A percentile compares a stretch with the other conserved stretches of the same genome.
Evolutionary conservation across 2,113 vertebrate genomes (phyloP).

Genomic region (Zapornia atra): DNA sequence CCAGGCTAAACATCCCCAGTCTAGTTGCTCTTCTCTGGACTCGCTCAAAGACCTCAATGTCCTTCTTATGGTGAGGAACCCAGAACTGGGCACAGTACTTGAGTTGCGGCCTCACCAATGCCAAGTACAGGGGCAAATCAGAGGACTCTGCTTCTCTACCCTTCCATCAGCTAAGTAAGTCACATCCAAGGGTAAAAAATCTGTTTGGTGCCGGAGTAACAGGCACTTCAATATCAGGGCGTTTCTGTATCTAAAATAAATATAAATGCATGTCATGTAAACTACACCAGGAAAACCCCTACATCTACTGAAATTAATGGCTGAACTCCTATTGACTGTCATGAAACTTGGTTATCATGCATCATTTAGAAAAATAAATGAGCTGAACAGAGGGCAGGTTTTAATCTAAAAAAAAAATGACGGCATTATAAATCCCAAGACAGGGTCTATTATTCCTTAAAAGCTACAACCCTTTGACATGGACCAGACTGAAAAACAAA

Average conservation of each 20-base stretch:
- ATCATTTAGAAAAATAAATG: background rate
- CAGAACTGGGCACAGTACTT: no score
- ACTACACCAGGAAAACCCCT: background rate
- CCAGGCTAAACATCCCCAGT: no score
- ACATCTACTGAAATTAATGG: background rate
- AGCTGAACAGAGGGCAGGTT: background rate
- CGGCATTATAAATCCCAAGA: conserved; percentile 42
- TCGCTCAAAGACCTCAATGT: no score
- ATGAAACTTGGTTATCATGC: background rate
- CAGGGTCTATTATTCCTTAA: background rate
- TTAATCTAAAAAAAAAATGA: background rate
- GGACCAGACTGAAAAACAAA: background rate
- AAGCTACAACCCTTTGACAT: background rate
- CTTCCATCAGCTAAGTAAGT: background rate
- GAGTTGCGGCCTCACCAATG: no score
- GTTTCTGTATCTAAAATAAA: background rate
- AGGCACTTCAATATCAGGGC: background rate
- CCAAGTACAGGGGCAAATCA: background rate
- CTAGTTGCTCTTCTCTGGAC: no score
- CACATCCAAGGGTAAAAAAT: background rate
- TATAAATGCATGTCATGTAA: background rate
- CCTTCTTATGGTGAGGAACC: no score
- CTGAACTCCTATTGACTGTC: background rate
- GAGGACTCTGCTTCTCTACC: background rate
- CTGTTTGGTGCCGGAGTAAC: background rate